Conservation (phyloP, 2,888 invertebrate genomes). For the Cheilosia pagana region DNA sequence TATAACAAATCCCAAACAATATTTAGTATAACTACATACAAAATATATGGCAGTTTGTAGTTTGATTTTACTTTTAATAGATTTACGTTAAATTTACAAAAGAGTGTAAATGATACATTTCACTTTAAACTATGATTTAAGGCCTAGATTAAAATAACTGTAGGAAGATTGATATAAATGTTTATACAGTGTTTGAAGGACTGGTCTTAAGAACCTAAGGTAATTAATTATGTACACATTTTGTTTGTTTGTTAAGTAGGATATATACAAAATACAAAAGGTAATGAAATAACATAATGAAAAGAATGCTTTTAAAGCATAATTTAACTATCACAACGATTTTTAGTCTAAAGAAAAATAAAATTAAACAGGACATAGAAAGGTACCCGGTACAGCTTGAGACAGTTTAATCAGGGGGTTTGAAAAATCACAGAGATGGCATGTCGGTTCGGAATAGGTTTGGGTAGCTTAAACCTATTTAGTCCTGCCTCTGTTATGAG, state of each 20-base stretch:
- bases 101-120: constrained; percentile 66
- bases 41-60: constrained; percentile 74
- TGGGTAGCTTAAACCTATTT: not conserved
- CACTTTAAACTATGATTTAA: constrained; percentile 42
- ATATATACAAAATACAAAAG: constrained; percentile 52
- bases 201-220: constrained; percentile 28
- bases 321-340: constrained; percentile 73
- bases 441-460: too few relatives aligned
- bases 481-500: constrained; percentile 78
- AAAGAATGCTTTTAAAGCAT: constrained; percentile 68
- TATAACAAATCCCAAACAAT: constrained; percentile 11
- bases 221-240: constrained; percentile 27
- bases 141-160: constrained; percentile 34
- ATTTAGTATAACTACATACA: constrained; percentile 61
- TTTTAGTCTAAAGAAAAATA: constrained; percentile 63
- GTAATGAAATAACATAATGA: constrained; percentile 28
- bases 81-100: constrained; percentile 53
- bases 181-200: constrained; percentile 56
- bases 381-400: not conserved
- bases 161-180: constrained; percentile 41
- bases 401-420: too few relatives aligned
- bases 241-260: constrained; percentile 16
- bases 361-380: constrained; percentile 37
- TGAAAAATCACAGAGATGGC: too few relatives aligned
- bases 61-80: constrained; percentile 42